Conservation (phyloP, 2,888 invertebrate species). For the Rhamnusium bicolor region DNA sequence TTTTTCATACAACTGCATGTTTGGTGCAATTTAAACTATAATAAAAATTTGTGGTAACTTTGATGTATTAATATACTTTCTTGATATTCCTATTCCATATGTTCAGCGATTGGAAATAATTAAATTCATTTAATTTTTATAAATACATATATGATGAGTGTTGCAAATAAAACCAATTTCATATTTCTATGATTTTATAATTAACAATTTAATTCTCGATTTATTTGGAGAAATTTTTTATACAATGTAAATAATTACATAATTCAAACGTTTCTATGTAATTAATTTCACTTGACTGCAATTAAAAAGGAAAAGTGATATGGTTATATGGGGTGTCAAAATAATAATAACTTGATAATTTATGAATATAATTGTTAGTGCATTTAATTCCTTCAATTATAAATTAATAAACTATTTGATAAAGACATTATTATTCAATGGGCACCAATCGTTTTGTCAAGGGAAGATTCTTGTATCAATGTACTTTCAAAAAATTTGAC, state of each 20-base stretch:
- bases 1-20: constrained; percentile 37
- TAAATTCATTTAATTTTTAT: constrained; percentile 45
- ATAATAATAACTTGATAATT: no score
- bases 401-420: no score
- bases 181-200: constrained; percentile 24
- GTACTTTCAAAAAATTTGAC: no score
- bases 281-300: neutral
- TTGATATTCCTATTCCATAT: constrained; percentile 61
- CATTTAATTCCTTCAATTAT: no score
- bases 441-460: no score
- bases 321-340: no score
- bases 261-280: neutral
- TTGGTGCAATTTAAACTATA: constrained; percentile 33
- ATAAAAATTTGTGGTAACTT: constrained; percentile 26
- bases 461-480: no score
- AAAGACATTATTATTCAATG: no score
- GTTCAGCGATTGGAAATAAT: constrained; percentile 66
- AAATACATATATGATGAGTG: constrained; percentile 23
- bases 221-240: constrained; percentile 17
- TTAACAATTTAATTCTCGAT: constrained; percentile 32
- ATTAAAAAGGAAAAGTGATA: neutral
- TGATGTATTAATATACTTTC: constrained; percentile 52
- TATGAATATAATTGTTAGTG: no score
- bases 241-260: neutral
- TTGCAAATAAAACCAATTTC: constrained; percentile 7